Conservation (phyloP, 2,888 invertebrate genomes). For the Cephus pygmeus region DNA sequence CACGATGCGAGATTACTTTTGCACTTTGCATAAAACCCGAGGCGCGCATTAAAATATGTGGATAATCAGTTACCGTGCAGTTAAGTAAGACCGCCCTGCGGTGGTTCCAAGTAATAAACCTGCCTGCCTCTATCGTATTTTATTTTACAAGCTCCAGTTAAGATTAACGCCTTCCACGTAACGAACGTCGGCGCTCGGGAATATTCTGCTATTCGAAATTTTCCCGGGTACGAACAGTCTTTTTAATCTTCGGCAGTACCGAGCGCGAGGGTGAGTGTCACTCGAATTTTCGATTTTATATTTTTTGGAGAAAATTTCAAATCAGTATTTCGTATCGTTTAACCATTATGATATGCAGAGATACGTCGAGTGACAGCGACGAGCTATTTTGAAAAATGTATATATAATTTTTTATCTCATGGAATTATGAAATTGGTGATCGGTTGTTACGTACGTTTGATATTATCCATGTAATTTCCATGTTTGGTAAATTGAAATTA, state of each 20-base stretch:
- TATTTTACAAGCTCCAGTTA: conserved; percentile 3
- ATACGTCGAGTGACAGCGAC: no score
- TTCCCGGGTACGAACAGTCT: background rate
- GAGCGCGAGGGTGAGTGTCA: rapidly evolving
- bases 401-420: background rate
- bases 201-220: background rate
- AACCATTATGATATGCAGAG: no score
- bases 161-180: background rate
- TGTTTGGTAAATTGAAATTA: background rate
- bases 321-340: no score
- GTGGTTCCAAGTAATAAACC: conserved; percentile 18
- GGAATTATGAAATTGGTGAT: background rate
- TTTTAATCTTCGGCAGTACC: background rate
- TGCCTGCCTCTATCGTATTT: background rate
- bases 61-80: conserved; percentile 9
- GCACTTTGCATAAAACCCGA: conserved; percentile 6
- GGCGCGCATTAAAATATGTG: conserved; percentile 9
- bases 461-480: background rate
- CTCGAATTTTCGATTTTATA: background rate
- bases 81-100: conserved; percentile 15
- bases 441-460: background rate
- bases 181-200: background rate
- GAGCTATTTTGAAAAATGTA: no score
- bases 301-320: no score
- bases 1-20: background rate